Evolutionary conservation across 2,797 vertebrate species (phyloP).

Genomic region (Typhlichthys subterraneus): DNA sequence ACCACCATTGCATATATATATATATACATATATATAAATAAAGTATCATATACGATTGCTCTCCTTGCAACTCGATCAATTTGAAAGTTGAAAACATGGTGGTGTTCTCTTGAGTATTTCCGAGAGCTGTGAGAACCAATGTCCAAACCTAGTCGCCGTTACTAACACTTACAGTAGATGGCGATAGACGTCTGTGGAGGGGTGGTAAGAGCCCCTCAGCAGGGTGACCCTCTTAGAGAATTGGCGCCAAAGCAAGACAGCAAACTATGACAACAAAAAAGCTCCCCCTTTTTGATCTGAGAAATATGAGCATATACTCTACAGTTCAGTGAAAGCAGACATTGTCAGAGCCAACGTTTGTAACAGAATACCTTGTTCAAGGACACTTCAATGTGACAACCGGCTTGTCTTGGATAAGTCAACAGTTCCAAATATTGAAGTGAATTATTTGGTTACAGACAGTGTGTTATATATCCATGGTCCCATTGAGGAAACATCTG

Average conservation of each 20-base stretch:
- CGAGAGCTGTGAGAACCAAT: slow-evolving; percentile 20
- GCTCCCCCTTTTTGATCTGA: slow-evolving; percentile 38
- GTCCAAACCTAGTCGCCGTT: slow-evolving; percentile 28
- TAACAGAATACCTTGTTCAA: slow-evolving; percentile 1
- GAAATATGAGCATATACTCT: background rate
- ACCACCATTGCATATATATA: background rate
- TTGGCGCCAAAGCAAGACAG: slow-evolving; percentile 30
- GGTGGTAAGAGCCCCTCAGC: slow-evolving; percentile 49
- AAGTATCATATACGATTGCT: too few species aligned
- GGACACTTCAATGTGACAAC: slow-evolving; percentile 10
- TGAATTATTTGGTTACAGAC: too few species aligned
- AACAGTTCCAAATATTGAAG: too few species aligned
- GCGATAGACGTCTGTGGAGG: slow-evolving; percentile 54
- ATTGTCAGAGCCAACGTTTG: slow-evolving; percentile 4
- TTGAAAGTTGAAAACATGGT: background rate
- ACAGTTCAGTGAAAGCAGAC: slow-evolving; percentile 11
- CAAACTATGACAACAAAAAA: slow-evolving; percentile 5
- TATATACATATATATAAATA: background rate
- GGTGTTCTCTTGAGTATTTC: slow-evolving; percentile 41
- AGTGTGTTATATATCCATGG: background rate
- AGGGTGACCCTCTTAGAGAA: slow-evolving; percentile 42
- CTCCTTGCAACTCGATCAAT: too few species aligned
- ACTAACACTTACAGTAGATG: slow-evolving; percentile 57
- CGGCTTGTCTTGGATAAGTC: background rate
- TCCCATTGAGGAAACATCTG: background rate